Evolutionary conservation across 1,140 invertebrate species (phyloP).

Genomic region (Drosophila kanapiae): DNA sequence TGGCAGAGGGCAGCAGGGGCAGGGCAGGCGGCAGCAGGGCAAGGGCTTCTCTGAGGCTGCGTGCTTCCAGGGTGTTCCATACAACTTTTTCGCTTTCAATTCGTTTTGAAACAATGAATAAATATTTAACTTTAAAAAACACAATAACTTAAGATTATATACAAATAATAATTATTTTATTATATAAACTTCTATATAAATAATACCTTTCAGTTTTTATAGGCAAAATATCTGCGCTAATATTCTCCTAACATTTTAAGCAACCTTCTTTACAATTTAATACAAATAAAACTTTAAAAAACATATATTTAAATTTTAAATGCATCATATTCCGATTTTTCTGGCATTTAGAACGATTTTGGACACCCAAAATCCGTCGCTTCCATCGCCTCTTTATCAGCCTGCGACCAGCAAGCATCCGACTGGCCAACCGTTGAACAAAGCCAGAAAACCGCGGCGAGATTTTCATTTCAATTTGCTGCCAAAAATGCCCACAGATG

Average conservation of each 20-base stretch:
- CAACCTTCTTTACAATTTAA: neutral
- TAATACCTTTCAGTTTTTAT: no score
- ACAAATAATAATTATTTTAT: neutral
- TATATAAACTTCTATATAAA: neutral
- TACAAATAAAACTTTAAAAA: neutral
- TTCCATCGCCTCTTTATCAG: conserved; percentile 60
- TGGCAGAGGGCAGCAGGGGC: conserved; percentile 7
- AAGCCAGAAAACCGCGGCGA: conserved; percentile 63
- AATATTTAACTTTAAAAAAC: rapidly evolving
- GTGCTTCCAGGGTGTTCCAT: conserved; percentile 10
- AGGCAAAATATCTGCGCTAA: no score
- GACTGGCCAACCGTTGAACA: conserved; percentile 52
- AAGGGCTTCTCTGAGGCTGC: neutral
- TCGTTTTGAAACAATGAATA: neutral
- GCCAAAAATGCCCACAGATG: conserved; percentile 45
- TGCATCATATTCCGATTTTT: neutral
- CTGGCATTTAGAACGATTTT: neutral
- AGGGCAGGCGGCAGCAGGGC: conserved; percentile 1
- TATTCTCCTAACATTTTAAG: no score
- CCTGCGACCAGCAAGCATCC: conserved; percentile 31
- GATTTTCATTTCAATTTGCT: conserved; percentile 80
- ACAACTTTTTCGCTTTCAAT: neutral
- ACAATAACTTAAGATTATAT: no score
- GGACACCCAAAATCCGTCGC: neutral
- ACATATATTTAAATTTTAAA: neutral